These are phyloP conservation scores for Cyprinodon tularosa DNA, from an alignment of 2,113 vertebrate genomes.

Conservation along the genomic window DNA sequence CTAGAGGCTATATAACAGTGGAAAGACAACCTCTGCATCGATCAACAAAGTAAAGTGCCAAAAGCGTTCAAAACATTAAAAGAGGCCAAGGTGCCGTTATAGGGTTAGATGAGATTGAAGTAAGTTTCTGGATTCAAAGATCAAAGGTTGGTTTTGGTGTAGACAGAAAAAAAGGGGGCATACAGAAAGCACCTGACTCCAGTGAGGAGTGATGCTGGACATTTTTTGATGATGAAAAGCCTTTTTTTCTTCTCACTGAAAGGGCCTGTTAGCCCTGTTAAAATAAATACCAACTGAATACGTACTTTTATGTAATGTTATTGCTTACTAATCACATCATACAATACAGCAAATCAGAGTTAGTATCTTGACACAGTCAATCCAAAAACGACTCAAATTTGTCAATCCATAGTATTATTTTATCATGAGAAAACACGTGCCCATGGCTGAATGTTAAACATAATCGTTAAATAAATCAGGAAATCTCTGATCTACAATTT, in stretches of 20 bases:
- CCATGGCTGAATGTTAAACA: too few relatives aligned
- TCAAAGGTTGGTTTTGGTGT: constrained; percentile 15
- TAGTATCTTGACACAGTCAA: not conserved
- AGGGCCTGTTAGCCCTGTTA: not conserved
- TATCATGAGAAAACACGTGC: not conserved
- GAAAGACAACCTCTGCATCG: not conserved
- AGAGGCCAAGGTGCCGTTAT: not conserved
- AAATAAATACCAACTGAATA: not conserved
- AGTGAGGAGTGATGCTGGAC: not conserved
- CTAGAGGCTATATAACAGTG: not conserved
- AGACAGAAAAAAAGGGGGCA: constrained; percentile 4
- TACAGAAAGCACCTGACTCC: not conserved
- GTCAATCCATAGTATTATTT: not conserved
- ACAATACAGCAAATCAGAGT: not conserved
- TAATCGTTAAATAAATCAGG: too few relatives aligned
- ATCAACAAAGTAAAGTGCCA: not conserved
- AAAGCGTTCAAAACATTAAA: not conserved
- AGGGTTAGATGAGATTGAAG: constrained; percentile 10
- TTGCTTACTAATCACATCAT: not conserved
- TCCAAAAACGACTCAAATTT: not conserved
- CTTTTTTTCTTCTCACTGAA: constrained; percentile 1
- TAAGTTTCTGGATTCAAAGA: constrained; percentile 9
- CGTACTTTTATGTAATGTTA: not conserved
- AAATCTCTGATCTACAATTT: too few relatives aligned
- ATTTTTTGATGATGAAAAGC: constrained; percentile 15